Conservation (phyloP, 2,797 vertebrate genomes). For the Platalea minor region DNA sequence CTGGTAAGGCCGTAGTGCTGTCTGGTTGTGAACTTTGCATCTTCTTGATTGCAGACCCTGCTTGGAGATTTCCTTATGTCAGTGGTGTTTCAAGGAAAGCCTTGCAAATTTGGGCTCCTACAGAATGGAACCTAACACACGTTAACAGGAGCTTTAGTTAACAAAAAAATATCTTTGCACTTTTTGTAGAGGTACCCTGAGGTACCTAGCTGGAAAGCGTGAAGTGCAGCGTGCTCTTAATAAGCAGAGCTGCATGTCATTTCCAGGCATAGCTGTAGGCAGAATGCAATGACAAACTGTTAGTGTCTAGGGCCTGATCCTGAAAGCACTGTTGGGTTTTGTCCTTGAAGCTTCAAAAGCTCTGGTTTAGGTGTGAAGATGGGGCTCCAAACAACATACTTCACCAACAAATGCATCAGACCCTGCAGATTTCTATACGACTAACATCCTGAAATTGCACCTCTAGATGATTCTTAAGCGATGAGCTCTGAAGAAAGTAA, state of each 20-base stretch:
- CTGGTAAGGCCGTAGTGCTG: not conserved
- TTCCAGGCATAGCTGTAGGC: not conserved
- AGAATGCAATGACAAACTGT: not conserved
- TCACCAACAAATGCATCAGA: not conserved
- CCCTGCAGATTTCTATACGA: not conserved
- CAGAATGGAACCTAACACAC: not conserved
- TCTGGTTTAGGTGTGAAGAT: not conserved
- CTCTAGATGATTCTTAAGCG: not conserved
- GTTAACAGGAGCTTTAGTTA: not conserved
- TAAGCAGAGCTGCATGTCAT: not conserved
- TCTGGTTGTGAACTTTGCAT: not conserved
- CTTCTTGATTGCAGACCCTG: not conserved
- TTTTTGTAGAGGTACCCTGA: not conserved
- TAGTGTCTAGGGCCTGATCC: too few species aligned
- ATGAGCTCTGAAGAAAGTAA: not conserved
- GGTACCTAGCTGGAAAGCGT: not conserved
- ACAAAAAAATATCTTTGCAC: not conserved
- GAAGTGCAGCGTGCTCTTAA: not conserved
- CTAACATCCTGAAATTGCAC: not conserved
- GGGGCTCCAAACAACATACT: not conserved
- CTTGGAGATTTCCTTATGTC: not conserved
- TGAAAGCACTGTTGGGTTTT: not conserved
- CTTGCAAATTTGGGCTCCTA: not conserved
- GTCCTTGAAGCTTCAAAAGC: not conserved
- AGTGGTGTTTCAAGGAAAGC: not conserved